Evolutionary conservation across 2,113 vertebrate genomes (phyloP), one percentile per base, ranked within the genome.

Genomic region (Hipposideros armiger): DNA sequence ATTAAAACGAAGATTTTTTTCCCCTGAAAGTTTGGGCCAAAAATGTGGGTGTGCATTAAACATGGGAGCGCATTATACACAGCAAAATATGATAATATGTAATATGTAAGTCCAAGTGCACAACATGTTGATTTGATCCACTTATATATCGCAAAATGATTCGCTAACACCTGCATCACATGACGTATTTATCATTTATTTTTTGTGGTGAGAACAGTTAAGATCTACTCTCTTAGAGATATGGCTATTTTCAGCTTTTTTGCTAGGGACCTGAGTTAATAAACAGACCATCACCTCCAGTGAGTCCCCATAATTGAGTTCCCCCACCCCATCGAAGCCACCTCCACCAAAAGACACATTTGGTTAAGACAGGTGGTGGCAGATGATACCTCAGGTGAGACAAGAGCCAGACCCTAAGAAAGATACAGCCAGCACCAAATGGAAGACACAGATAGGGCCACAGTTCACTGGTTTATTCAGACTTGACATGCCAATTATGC

Each of bases 391-490:
- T 78, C 24, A 28, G 62, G 42, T 69, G 69, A 78, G 22, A 62
- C 42, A 89, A 81, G 24, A 72, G 11, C 13, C 19, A 72, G 62
- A 52, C 45, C 87, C 84, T 60, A 40, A 64, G 60, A 81, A n/a
- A 22, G n/a, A 36, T 10, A 11, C 1, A 7, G 45, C 17, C 5
- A 64, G 9, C 32, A n/a, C 26, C 42, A 62, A 36, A 60, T 16
- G 84, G 86, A 73, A 32, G 52, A 82, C 50, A 91, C 24, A 81
- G 32, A 77, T 47, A 7, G 4, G 67, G 42, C 45, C 97, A 97
- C 97, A 97, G 97, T 97, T 96, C 26, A 72, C 30, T 60, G 62
- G 69, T 98, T 98, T 98, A 98, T 97, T 98, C 90, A 83, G 83
- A 91, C 64, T 92, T 73, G 62, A 96, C 95, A 88, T 45, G 95